phyloP scores from a whole-genome alignment of 1,140 invertebrate genomes.

The Drosophila pallidifrons region DNA sequence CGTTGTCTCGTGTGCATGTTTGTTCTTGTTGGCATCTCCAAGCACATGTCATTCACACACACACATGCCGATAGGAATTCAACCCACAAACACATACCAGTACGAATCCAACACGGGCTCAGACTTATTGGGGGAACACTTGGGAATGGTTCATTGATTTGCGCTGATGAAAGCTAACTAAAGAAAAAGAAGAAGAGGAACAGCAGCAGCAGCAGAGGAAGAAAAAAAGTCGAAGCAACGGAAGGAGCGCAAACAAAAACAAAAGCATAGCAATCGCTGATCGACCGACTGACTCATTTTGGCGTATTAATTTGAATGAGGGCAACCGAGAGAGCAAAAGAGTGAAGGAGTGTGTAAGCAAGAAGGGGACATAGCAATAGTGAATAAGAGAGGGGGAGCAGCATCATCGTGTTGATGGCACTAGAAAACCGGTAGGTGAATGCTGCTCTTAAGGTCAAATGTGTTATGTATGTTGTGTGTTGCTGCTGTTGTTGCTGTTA shows the following conservation, averaged over 20 bases:
- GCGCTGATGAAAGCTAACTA: slow-evolving; percentile 39
- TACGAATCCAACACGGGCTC: slow-evolving; percentile 28
- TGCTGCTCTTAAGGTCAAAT: slow-evolving; percentile 72
- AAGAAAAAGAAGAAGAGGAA: neutral
- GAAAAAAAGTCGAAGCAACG: slow-evolving; percentile 1
- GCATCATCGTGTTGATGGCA: slow-evolving; percentile 36
- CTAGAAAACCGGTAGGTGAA: slow-evolving; percentile 73
- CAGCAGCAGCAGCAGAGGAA: slow-evolving; percentile 16
- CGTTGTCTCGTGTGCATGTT: slow-evolving; percentile 46
- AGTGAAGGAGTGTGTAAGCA: neutral
- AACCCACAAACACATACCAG: slow-evolving; percentile 22
- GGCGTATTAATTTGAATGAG: slow-evolving; percentile 52
- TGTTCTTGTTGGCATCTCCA: slow-evolving; percentile 56
- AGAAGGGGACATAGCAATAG: no score
- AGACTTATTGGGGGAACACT: slow-evolving; percentile 47
- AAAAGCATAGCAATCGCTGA: slow-evolving; percentile 43
- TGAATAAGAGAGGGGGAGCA: neutral
- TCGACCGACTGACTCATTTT: slow-evolving; percentile 78
- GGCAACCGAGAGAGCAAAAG: slow-evolving; percentile 3
- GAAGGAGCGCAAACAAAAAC: slow-evolving; percentile 15
- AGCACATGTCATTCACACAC: slow-evolving; percentile 67
- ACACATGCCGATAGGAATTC: slow-evolving; percentile 20
- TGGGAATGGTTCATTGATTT: slow-evolving; percentile 73
- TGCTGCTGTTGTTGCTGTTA: neutral
- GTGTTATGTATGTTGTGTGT: slow-evolving; percentile 62